Evolutionary conservation across 1,140 invertebrate species (phyloP).

Genomic region (Drosophila ananassae): DNA sequence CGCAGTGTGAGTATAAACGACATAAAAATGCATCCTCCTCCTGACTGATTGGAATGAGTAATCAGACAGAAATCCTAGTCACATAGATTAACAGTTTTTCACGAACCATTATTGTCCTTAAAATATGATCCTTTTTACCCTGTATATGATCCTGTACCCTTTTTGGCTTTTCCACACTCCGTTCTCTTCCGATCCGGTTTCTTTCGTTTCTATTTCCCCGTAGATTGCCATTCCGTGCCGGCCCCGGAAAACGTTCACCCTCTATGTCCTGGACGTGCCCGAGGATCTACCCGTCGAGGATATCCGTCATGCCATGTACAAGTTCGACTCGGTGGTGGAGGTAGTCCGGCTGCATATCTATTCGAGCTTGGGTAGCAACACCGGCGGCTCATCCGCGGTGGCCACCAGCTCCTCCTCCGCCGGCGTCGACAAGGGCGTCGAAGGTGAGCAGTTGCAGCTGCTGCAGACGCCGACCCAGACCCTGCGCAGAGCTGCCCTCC

Average conservation of each 20-base stretch:
- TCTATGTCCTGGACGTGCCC: constrained; percentile 91
- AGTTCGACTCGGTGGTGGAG: constrained; percentile 91
- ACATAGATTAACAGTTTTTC: neutral
- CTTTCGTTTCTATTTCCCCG: constrained; percentile 11
- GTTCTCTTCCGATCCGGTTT: constrained; percentile 4
- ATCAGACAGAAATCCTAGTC: neutral
- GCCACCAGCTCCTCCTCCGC: constrained; percentile 15
- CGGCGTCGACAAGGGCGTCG: constrained; percentile 71
- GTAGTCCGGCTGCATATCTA: constrained; percentile 87
- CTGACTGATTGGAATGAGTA: constrained; percentile 14
- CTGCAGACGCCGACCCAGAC: constrained; percentile 59
- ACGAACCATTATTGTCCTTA: no score
- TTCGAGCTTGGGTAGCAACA: constrained; percentile 66
- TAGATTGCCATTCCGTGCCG: constrained; percentile 92
- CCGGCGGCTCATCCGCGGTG: constrained; percentile 23
- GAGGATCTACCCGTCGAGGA: constrained; percentile 93
- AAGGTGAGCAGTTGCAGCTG: constrained; percentile 62
- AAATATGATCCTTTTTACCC: no score
- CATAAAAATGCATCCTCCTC: neutral
- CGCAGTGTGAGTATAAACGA: constrained; percentile 68
- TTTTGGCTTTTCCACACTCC: constrained; percentile 8
- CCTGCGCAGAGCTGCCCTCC: constrained; percentile 65
- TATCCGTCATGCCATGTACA: constrained; percentile 91
- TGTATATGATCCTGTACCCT: no score
- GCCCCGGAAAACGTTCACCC: constrained; percentile 92